These are phyloP conservation scores for Gymnothorax javanicus DNA, from an alignment of 2,797 vertebrate genomes.

Conservation along the genomic window DNA sequence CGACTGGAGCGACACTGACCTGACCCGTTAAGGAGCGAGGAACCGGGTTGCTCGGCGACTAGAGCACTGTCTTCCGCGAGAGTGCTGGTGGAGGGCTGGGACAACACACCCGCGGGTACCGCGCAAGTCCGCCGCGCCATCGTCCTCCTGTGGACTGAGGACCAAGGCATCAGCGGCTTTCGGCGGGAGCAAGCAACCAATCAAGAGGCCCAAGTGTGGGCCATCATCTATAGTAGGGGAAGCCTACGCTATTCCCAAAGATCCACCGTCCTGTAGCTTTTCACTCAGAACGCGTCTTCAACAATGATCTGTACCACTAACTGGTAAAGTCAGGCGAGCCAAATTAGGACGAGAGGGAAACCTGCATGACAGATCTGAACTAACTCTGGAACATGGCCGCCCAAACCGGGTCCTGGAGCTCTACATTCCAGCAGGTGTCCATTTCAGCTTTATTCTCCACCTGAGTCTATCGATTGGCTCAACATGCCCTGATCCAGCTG, in stretches of 20 bases:
- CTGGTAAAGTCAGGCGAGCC: no score
- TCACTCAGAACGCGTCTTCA: no score
- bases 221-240: no score
- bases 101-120: slow-evolving; percentile 61
- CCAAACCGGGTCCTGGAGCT: background rate
- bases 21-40: slow-evolving; percentile 48
- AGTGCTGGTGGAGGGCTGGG: slow-evolving; percentile 41
- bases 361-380: no score
- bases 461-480: no score
- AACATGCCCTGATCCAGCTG: no score
- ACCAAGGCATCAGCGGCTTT: slow-evolving; percentile 22
- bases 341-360: no score
- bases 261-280: no score
- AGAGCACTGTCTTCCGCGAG: slow-evolving; percentile 51
- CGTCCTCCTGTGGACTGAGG: slow-evolving; percentile 62
- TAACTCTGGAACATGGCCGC: background rate
- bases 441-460: no score
- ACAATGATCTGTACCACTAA: no score
- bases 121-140: slow-evolving; percentile 68
- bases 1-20: slow-evolving; percentile 53
- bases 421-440: background rate
- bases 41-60: slow-evolving; percentile 43
- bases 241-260: no score
- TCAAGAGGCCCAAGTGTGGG: background rate
- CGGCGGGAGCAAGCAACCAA: background rate